Evolutionary conservation across 1,140 invertebrate genomes (phyloP).

Genomic region (Papilio aristodemus): DNA sequence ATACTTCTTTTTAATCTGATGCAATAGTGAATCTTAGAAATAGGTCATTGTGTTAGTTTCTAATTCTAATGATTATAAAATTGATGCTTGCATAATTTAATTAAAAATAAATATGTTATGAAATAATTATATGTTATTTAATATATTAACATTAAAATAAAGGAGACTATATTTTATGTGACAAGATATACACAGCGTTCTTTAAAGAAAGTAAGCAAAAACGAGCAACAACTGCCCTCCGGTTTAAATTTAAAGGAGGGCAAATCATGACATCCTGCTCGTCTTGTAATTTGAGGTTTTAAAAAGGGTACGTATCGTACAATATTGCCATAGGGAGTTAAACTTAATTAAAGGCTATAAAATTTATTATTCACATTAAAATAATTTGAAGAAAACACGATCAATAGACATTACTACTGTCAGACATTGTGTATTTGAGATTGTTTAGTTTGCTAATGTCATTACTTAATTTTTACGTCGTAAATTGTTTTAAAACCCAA

Average conservation of each 20-base stretch:
- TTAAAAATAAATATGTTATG: neutral
- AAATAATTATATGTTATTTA: neutral
- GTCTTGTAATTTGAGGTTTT: too few relatives aligned
- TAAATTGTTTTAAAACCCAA: too few relatives aligned
- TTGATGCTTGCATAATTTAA: constrained; percentile 2
- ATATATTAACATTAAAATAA: neutral
- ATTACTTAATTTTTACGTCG: too few relatives aligned
- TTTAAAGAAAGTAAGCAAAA: neutral
- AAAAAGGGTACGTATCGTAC: too few relatives aligned
- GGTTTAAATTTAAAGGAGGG: neutral
- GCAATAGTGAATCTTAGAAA: neutral
- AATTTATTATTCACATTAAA: too few relatives aligned
- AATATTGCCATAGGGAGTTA: too few relatives aligned
- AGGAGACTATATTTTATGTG: neutral
- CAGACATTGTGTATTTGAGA: too few relatives aligned
- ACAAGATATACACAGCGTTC: neutral
- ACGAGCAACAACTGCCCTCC: neutral
- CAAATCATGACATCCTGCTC: too few relatives aligned
- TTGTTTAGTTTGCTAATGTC: too few relatives aligned
- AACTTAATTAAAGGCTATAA: too few relatives aligned
- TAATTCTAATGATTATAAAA: constrained; percentile 9
- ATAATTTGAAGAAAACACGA: too few relatives aligned
- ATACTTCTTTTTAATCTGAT: neutral
- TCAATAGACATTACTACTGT: too few relatives aligned
- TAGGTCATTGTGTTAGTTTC: neutral